These are phyloP conservation scores for Anseranas semipalmata DNA, from an alignment of 2,113 vertebrate species.

Conservation along the genomic window DNA sequence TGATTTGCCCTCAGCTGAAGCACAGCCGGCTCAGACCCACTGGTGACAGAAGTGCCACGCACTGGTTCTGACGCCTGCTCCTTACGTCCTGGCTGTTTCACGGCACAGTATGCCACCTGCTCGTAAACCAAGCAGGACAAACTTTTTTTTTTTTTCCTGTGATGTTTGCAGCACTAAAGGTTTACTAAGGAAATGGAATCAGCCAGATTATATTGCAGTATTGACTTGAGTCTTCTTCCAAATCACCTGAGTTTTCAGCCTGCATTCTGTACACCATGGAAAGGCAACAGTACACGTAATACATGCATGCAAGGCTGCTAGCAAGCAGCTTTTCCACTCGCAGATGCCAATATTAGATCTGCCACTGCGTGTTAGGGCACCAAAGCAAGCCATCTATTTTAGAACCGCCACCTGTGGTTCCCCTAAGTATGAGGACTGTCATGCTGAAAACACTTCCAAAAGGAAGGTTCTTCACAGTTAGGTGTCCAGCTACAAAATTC, in stretches of 20 bases:
- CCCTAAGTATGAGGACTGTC: not conserved
- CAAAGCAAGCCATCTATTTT: not conserved
- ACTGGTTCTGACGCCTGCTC: not conserved
- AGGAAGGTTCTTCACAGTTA: not conserved
- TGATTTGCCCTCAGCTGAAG: not conserved
- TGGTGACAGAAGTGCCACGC: rapidly evolving
- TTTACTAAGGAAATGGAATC: not conserved
- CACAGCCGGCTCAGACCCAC: not conserved
- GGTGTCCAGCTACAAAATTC: not conserved
- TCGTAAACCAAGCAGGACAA: not conserved
- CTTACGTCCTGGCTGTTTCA: rapidly evolving
- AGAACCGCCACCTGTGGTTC: not conserved
- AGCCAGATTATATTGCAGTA: not conserved
- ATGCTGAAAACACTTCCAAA: not conserved
- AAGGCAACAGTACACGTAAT: not conserved
- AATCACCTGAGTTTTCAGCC: not conserved
- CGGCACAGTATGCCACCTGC: not conserved
- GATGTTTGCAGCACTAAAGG: not conserved
- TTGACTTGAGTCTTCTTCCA: not conserved
- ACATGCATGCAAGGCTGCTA: rapidly evolving
- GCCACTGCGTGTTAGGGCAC: not conserved
- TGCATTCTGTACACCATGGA: rapidly evolving
- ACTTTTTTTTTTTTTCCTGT: not conserved
- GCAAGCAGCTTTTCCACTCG: not conserved
- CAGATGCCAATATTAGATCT: not conserved